phyloP scores from a whole-genome alignment of 2,888 invertebrate species.

The Podabrus alpinus region DNA sequence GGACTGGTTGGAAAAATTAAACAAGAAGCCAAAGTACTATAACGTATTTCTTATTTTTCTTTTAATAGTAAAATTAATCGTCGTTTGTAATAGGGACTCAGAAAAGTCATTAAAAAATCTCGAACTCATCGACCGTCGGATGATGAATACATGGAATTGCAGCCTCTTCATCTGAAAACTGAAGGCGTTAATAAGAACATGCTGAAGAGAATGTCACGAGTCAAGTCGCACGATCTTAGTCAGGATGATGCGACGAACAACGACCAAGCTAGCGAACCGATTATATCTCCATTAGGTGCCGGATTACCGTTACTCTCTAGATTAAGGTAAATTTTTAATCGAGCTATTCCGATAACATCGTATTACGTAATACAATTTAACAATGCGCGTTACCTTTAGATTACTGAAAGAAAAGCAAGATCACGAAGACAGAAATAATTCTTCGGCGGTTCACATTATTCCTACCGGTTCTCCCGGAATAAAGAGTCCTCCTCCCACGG shows the following conservation, averaged over 20 bases:
- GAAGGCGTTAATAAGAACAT: constrained; percentile 60
- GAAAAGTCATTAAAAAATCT: constrained; percentile 64
- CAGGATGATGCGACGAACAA: constrained; percentile 51
- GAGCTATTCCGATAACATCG: background rate
- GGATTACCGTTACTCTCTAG: constrained; percentile 80
- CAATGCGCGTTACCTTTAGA: constrained; percentile 45
- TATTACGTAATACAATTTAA: background rate
- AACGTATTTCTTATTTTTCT: too few species aligned
- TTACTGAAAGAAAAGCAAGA: constrained; percentile 84
- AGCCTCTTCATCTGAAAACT: constrained; percentile 59
- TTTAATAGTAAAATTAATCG: too few species aligned
- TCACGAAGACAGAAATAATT: constrained; percentile 61
- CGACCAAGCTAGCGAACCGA: constrained; percentile 58
- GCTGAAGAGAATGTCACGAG: constrained; percentile 74
- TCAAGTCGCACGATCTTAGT: constrained; percentile 73
- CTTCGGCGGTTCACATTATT: constrained; percentile 50
- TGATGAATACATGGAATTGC: constrained; percentile 65
- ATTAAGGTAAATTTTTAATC: constrained; percentile 55
- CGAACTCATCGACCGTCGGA: constrained; percentile 59
- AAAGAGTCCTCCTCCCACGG: constrained; percentile 56
- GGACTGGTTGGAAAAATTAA: constrained; percentile 82
- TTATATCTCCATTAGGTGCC: constrained; percentile 78
- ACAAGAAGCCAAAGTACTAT: constrained; percentile 74
- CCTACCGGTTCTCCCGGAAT: constrained; percentile 63
- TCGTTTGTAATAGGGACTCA: constrained; percentile 57